Conservation (phyloP, 1,140 invertebrate genomes). For the Heliconius congener region DNA sequence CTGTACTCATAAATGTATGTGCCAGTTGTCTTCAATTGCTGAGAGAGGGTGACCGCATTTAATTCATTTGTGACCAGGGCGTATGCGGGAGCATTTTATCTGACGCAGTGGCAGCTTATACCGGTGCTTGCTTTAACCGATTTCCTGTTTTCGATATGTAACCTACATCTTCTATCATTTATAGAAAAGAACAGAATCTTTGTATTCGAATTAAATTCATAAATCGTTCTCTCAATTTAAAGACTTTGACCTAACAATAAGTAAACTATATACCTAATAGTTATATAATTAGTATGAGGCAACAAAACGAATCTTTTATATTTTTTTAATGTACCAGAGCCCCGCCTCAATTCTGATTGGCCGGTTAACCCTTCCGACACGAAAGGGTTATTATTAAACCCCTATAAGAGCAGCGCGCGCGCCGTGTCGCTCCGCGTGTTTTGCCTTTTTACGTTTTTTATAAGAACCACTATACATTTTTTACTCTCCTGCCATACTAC, state of each 20-base stretch:
- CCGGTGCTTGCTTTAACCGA: constrained; percentile 21
- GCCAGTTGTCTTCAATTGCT: constrained; percentile 74
- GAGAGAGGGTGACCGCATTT: constrained; percentile 67
- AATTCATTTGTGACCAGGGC: constrained; percentile 68
- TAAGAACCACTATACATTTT: constrained; percentile 56
- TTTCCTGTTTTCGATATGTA: constrained; percentile 29
- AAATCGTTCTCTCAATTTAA: background rate
- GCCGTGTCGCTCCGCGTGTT: constrained; percentile 49
- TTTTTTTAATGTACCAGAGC: constrained; percentile 43
- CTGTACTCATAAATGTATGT: constrained; percentile 57
- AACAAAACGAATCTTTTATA: background rate
- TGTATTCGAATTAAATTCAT: background rate
- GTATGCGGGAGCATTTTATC: constrained; percentile 73
- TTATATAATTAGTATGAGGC: background rate
- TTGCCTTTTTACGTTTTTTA: constrained; percentile 74
- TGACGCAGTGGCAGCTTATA: constrained; percentile 16
- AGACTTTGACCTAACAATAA: background rate
- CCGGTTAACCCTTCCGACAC: constrained; percentile 65
- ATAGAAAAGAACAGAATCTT: background rate
- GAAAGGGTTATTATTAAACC: constrained; percentile 78
- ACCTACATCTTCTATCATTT: background rate
- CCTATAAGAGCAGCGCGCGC: constrained; percentile 57
- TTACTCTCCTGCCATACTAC: constrained; percentile 43
- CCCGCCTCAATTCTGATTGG: constrained; percentile 70
- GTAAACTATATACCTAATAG: background rate